Conservation (phyloP, 1,140 invertebrate genomes). For the Brachionus plicatilis region DNA sequence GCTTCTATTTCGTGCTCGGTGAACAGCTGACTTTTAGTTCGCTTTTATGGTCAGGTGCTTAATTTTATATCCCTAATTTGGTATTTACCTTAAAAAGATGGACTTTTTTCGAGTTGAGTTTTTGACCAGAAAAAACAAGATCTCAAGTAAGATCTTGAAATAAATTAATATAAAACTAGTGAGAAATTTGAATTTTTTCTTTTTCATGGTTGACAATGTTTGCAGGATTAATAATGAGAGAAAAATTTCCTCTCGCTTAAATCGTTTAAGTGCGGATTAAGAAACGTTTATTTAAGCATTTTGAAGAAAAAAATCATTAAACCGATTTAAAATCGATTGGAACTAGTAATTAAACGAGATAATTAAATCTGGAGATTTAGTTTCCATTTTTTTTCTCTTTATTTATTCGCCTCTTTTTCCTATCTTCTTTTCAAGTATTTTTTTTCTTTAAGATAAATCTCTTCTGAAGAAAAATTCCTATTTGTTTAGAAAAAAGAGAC, state of each 20-base stretch:
- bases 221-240: background rate
- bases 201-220: background rate
- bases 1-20: background rate
- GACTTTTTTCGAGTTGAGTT: background rate
- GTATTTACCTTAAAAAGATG: background rate
- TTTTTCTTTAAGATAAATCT: constrained; percentile 26
- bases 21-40: background rate
- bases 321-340: constrained; percentile 35
- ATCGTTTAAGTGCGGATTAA: constrained; percentile 13
- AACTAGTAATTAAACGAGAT: constrained; percentile 24
- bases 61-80: background rate
- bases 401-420: background rate
- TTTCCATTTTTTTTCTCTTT: background rate
- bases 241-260: background rate
- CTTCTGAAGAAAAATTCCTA: constrained; percentile 10
- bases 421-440: constrained; percentile 18
- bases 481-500: constrained; percentile 30
- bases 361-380: background rate
- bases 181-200: background rate
- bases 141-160: background rate
- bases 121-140: background rate
- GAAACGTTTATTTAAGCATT: constrained; percentile 1
- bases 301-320: background rate
- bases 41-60: background rate
- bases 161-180: background rate